Evolutionary conservation across 2,113 vertebrate species (phyloP).

Genomic region (Danionella cerebrum): DNA sequence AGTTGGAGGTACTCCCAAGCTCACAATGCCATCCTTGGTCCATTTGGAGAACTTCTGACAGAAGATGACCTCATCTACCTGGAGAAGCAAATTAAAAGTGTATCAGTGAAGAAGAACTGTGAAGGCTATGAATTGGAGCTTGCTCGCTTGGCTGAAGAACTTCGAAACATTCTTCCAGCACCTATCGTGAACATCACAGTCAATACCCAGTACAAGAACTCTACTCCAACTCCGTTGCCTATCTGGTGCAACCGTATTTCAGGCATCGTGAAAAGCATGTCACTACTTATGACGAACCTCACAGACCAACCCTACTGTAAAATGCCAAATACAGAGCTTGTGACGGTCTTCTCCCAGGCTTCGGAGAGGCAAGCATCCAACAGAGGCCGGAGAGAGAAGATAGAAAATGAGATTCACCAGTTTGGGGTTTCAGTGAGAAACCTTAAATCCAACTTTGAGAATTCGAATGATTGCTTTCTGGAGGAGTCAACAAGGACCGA

Average conservation of each 20-base stretch:
- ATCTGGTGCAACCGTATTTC: conserved; percentile 80
- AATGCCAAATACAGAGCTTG: conserved; percentile 69
- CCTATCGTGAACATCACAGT: conserved; percentile 81
- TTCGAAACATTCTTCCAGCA: conserved; percentile 77
- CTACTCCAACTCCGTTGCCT: conserved; percentile 66
- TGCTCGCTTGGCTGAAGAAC: conserved; percentile 71
- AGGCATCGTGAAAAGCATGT: conserved; percentile 80
- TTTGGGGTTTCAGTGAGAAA: conserved; percentile 82
- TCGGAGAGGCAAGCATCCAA: conserved; percentile 41
- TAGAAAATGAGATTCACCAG: conserved; percentile 78
- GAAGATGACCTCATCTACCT: conserved; percentile 83
- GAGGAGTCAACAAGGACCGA: conserved; percentile 23
- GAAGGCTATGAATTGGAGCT: conserved; percentile 79
- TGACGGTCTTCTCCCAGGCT: conserved; percentile 61
- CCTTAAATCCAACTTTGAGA: conserved; percentile 81
- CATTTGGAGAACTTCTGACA: conserved; percentile 87
- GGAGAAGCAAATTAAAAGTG: conserved; percentile 79
- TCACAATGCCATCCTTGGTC: conserved; percentile 86
- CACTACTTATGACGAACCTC: conserved; percentile 72
- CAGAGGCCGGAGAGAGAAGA: conserved; percentile 56
- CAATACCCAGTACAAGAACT: conserved; percentile 70
- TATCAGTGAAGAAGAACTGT: conserved; percentile 74
- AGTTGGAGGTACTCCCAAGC: conserved; percentile 81
- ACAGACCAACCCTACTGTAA: conserved; percentile 57
- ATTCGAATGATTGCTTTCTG: conserved; percentile 28